Base-by-base conservation (phyloP, 2,888 invertebrate species). In the Neelides folsomi region DNA sequence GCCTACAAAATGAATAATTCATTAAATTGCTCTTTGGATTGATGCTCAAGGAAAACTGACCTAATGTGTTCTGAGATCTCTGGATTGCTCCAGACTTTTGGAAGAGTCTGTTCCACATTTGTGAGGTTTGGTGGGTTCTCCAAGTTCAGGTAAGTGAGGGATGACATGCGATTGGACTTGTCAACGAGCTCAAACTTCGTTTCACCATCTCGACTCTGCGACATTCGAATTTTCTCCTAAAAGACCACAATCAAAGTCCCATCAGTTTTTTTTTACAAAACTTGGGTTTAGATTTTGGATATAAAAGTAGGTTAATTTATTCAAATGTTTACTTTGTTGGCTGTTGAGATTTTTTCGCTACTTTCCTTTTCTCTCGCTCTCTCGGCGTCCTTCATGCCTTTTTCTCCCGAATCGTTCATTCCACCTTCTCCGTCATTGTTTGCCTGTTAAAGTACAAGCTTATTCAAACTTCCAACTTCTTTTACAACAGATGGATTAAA, bases 61-160 rank as follows among this genome's bases (percentile, higher is more conserved):
- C 71, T 68, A 56, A 72, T 71, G 62, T 71, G 72, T 52, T 69
- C 65, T 36, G 70, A 70, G 44, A 73, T 67, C 57, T 71, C 78
- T n/a, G 86, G 85, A 66, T 82, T 74, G 40, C 83, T 82, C 84
- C 85, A 84, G 61, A 82, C 81, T 53, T 81, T 73, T 0, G 84
- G 84, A 65, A 85, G 72, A 46, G 57, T 59, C 47, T 60, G 56
- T 37, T 60, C 61, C 47, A 62, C 52, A 16, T 54, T 51, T n/a
- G 60, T 45, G 35, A 53, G 50, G 42, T 51, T 53, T 34, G 46
- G 27, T 10, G 41, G 48, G 36, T 56, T 57, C 35, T 65, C 64
- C 46, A 65, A 54, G 49, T 63, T 61, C 49, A 65, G 58, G 54
- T 63, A 65, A 55, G 58, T 62, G 42, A 65, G 46, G 5, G 63